Conservation (phyloP, 2,797 vertebrate species). For the Pseudomugil tenellus region DNA sequence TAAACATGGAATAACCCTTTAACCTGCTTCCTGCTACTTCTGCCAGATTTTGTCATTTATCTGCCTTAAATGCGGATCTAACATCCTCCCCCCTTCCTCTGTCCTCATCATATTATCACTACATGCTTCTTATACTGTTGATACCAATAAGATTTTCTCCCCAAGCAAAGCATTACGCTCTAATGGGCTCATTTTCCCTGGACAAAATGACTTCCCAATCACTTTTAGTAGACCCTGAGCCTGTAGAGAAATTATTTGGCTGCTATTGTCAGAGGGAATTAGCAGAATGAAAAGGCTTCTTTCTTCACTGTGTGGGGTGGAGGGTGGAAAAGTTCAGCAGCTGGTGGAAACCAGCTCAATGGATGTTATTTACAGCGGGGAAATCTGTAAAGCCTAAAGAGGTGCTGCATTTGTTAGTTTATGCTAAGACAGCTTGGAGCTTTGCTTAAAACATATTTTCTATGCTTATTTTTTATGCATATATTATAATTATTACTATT, state of each 20-base stretch:
- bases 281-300: constrained; percentile 66
- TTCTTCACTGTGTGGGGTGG: constrained; percentile 17
- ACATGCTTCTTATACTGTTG: constrained; percentile 60
- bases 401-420: constrained; percentile 49
- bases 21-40: constrained; percentile 20
- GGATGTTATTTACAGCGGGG: constrained; percentile 66
- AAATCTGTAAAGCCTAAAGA: constrained; percentile 53
- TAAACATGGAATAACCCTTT: background rate
- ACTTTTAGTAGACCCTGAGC: constrained; percentile 65
- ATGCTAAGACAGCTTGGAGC: constrained; percentile 19
- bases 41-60: constrained; percentile 18
- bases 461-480: background rate
- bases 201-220: constrained; percentile 69
- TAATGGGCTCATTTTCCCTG: constrained; percentile 73
- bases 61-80: constrained; percentile 19
- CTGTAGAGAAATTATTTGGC: constrained; percentile 71
- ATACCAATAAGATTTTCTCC: constrained; percentile 72
- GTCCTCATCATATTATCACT: constrained; percentile 72
- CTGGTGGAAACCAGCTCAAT: constrained; percentile 61
- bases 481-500: background rate
- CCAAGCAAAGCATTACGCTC: constrained; percentile 65
- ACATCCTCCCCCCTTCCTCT: constrained; percentile 39
- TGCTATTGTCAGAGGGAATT: constrained; percentile 74
- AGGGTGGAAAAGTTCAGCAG: constrained; percentile 24
- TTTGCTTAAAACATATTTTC: background rate